phyloP scores from a whole-genome alignment of 2,797 vertebrate species.

The Alouatta caraya region DNA sequence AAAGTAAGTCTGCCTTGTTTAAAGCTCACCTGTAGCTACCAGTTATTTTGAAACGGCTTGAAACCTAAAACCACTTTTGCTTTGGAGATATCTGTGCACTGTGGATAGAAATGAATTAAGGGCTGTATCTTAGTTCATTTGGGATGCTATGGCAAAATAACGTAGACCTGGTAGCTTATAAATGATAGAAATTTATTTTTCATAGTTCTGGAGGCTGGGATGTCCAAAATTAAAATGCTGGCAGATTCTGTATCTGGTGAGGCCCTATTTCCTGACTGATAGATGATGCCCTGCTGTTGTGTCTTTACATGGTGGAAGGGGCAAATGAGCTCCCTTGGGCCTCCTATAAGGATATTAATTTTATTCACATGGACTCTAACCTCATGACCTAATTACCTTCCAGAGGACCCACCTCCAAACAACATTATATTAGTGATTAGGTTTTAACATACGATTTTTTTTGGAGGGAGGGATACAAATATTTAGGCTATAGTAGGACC shows the following conservation, averaged over 20 bases:
- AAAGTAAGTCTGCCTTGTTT: neutral
- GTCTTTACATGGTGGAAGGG: neutral
- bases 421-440: neutral
- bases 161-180: neutral
- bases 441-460: neutral
- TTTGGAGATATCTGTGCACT: neutral
- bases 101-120: neutral
- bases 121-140: neutral
- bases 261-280: neutral
- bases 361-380: neutral
- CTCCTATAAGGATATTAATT: neutral
- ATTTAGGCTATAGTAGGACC: neutral
- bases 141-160: neutral
- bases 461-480: neutral
- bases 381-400: neutral
- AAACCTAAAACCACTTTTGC: neutral
- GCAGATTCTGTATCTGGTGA: neutral
- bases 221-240: neutral
- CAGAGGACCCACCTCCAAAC: neutral
- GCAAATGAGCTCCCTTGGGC: neutral
- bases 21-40: neutral
- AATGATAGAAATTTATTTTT: neutral
- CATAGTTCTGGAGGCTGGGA: neutral
- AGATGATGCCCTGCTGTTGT: neutral
- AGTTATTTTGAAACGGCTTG: neutral